Percentiles rank a stretch among this genome's conserved stretches.
Conservation (phyloP, 1,140 invertebrate genomes). For the Cydia fagiglandana region DNA sequence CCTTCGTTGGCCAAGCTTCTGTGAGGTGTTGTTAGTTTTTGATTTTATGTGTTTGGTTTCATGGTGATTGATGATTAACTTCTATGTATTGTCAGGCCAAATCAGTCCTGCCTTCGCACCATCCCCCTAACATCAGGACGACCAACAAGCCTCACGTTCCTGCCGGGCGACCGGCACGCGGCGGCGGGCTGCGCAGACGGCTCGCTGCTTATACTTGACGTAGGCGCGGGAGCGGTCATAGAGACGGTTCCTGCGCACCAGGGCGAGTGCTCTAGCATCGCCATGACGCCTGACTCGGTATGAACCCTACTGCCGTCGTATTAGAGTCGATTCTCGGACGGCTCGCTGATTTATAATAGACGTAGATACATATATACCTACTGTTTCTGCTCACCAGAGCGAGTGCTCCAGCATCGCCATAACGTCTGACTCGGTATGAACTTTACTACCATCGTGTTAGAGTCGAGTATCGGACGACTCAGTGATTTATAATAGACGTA, state of each 20-base stretch:
- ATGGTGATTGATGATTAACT: not conserved
- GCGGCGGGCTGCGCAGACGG: slow-evolving; percentile 94
- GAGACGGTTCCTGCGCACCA: slow-evolving; percentile 90
- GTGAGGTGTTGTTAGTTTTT: too few species aligned
- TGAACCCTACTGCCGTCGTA: slow-evolving; percentile 35
- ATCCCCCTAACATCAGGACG: slow-evolving; percentile 85
- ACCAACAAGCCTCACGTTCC: slow-evolving; percentile 88
- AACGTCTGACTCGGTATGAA: slow-evolving; percentile 84
- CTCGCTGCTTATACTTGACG: slow-evolving; percentile 91
- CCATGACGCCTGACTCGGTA: slow-evolving; percentile 87
- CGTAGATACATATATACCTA: too few species aligned
- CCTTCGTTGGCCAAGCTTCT: too few species aligned
- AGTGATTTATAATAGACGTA: slow-evolving; percentile 93
- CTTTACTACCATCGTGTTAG: slow-evolving; percentile 55
- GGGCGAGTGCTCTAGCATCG: slow-evolving; percentile 88
- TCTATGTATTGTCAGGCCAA: slow-evolving; percentile 79
- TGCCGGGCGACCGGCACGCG: slow-evolving; percentile 94
- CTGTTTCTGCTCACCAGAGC: slow-evolving; percentile 87
- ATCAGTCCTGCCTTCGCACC: slow-evolving; percentile 91
- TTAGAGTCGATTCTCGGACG: not conserved
- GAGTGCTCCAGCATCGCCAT: slow-evolving; percentile 89
- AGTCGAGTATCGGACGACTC: not conserved
- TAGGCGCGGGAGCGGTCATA: slow-evolving; percentile 88
- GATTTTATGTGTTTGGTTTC: too few species aligned
- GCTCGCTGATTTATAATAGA: slow-evolving; percentile 72